Evolutionary conservation across 2,797 vertebrate genomes (phyloP), one percentile per base, ranked within the genome.

Genomic region (Neopelma chrysocephalum): DNA sequence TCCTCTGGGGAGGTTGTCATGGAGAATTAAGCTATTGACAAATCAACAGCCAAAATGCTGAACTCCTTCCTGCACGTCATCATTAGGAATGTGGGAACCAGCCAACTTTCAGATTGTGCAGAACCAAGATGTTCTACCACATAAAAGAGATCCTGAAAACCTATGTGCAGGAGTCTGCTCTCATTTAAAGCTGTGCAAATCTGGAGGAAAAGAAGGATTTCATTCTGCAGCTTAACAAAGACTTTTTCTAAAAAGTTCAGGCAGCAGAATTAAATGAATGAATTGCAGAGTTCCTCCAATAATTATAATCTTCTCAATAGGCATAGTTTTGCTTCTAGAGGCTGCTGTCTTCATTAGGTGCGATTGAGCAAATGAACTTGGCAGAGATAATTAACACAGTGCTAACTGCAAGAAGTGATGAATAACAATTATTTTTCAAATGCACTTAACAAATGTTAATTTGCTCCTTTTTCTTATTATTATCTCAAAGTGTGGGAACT

Each of bases 21-120:
- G 96, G 96, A 98, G 97, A 97, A 96, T 97, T 97, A 98, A 93
- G 92, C 96, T 98, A 98, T 97, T 96, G 96, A 98, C 97, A 98
- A 97, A 98, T 96, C 96, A 97, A 96, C 95, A 96, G 95, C 92
- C 89, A 88, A 53, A 70, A 19, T 14, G 14, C 81, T 94, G 76
- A 76, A 88, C 91, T 96, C 92, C 94, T 97, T 97, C 92, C 87
- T 96, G 65, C 80, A 76, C 29, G 7, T 96, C 97, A 97, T 43
- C 53, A 7, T 84, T 54, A 96, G 86, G 96, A 98, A 97, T 97
- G 97, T 95, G 88, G 88, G 82, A 97, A 93, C 79, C 78, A 92
- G 95, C 94, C 97, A 90, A 43, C 83, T 65, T 85, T 62, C 16
- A 68, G 47, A 89, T 78, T 95, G 77, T 38, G 93, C 70, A 96